Base-by-base conservation (phyloP, 2,888 invertebrate species). In the Altica lythri region DNA sequence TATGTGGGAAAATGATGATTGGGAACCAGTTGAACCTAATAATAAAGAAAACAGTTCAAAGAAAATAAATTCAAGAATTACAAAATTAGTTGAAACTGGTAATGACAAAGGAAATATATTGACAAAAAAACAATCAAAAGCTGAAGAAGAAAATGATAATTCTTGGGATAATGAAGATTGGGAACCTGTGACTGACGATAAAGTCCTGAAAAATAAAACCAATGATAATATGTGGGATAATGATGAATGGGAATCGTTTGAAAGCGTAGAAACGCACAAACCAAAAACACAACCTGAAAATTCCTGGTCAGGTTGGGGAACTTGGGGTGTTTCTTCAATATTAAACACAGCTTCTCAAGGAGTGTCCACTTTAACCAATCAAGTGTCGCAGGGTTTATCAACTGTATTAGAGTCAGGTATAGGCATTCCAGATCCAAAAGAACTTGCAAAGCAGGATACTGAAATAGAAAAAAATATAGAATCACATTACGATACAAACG, bases 381-480 rank as follows among this genome's bases (percentile, higher is more conserved):
- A 90, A 67, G 89, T 94, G 22, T 89, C 90, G 27, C 88, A 92
- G 77, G 90, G 92, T 2, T 78, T 93, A 52, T 83, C 82, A 53
- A 86, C 85, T 43, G 87, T 90, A 8, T 72, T 94, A 53, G 94
- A 94, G 79, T 84, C 84, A 30, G 83, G 89, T 9, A 87, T 95
- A 25, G 93, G 92, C 2, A 88, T 88, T 0, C 92, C 93, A 1
- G 85, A 90, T 67, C 91, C 94, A 0, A 88, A 86, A 70, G 88
- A 92, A 68, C 68, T 92, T 50, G 91, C 88, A 0, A 79, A 80
- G 58, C 75, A 79, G 29, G 73, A 75, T 61, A 70, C n/a, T n/a
- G n/a, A 55, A 61, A 55, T 61, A 55, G 68, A 68, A 48, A 68
- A 68, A 42, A 37, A 44, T 22, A 8, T 25, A 14, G 13, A 42